Conservation (phyloP, 2,113 vertebrate genomes). For the Columbina picui region DNA sequence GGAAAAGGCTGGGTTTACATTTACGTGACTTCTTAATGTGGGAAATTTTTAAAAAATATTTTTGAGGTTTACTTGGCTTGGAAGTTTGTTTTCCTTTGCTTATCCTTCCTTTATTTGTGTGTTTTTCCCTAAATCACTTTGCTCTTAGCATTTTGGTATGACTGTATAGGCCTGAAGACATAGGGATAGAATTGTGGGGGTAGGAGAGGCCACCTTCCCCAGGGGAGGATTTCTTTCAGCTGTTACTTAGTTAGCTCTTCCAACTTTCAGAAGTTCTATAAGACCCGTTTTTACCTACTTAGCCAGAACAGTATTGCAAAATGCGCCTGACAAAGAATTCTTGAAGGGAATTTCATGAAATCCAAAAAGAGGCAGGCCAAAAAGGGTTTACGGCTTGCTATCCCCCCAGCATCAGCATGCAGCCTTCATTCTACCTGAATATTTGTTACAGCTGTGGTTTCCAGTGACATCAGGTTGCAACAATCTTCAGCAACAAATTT, state of each 20-base stretch:
- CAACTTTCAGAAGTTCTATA: background rate
- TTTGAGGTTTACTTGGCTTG: background rate
- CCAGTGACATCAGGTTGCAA: background rate
- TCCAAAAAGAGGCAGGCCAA: background rate
- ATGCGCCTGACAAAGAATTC: background rate
- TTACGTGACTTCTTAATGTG: background rate
- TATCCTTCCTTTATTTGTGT: background rate
- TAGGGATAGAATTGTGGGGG: background rate
- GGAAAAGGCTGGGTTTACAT: background rate
- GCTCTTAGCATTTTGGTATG: background rate
- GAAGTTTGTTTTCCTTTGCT: background rate
- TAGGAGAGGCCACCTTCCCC: background rate
- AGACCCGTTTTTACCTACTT: background rate
- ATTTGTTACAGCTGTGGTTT: background rate
- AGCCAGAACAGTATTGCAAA: background rate
- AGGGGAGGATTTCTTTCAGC: background rate
- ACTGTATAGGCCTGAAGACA: background rate
- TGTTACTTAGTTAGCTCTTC: background rate
- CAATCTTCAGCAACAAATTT: background rate
- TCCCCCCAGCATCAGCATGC: background rate
- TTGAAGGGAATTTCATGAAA: background rate
- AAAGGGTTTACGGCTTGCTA: background rate
- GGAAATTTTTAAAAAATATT: background rate
- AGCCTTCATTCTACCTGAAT: background rate
- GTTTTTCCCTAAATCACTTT: background rate